A percentile compares a stretch with the other conserved stretches of the same genome.
These are phyloP conservation scores for Drosophila seguyi DNA, from an alignment of 1,140 invertebrate species.

Conservation along the genomic window DNA sequence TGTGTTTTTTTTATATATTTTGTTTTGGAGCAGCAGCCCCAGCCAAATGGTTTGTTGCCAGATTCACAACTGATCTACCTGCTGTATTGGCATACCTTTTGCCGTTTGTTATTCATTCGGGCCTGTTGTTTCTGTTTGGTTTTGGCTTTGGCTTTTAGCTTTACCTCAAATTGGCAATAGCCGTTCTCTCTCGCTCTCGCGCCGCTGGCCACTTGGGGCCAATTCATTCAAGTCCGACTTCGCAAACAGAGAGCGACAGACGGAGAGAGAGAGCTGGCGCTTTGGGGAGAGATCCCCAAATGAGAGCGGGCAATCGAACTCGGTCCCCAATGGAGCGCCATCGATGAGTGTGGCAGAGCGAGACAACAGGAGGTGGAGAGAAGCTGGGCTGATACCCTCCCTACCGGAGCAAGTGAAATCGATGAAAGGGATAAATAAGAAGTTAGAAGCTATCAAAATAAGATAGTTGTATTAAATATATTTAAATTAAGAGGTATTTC, in stretches of 20 bases:
- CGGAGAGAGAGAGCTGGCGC: constrained; percentile 18
- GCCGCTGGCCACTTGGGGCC: constrained; percentile 56
- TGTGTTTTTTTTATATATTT: constrained; percentile 8
- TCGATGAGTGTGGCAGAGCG: constrained; percentile 20
- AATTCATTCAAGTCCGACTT: constrained; percentile 63
- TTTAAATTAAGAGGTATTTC: no score
- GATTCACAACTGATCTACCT: constrained; percentile 83
- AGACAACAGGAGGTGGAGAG: constrained; percentile 2
- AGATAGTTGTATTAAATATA: not conserved
- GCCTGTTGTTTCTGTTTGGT: constrained; percentile 35
- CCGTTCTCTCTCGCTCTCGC: constrained; percentile 25
- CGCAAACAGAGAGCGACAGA: constrained; percentile 15
- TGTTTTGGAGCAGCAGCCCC: constrained; percentile 58
- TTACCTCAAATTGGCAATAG: constrained; percentile 67
- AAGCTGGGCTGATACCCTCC: constrained; percentile 14
- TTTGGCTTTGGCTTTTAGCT: constrained; percentile 36
- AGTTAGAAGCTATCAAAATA: not conserved
- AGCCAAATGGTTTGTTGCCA: constrained; percentile 80
- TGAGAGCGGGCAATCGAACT: constrained; percentile 27
- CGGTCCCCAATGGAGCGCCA: constrained; percentile 25
- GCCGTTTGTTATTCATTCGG: constrained; percentile 52
- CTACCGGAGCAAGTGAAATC: not conserved
- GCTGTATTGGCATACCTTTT: constrained; percentile 60
- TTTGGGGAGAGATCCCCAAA: constrained; percentile 4
- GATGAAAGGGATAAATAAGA: not conserved